Conservation (phyloP, 2,113 vertebrate species). For the Phasianus colchicus region DNA sequence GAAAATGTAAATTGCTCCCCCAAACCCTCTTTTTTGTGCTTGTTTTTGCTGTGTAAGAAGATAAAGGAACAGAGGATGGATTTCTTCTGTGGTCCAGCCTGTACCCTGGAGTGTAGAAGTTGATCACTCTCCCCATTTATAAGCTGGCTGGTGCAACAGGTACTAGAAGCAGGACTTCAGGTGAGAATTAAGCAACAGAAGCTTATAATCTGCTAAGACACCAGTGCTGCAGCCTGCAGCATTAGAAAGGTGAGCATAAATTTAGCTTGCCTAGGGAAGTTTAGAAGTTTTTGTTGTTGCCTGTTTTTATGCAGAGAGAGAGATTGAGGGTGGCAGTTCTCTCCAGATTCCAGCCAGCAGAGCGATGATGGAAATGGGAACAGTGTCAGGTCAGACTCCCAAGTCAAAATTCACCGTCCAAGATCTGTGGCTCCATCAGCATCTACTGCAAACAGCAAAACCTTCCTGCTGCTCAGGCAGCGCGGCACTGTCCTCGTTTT, state of each 20-base stretch:
- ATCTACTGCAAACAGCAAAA: not conserved
- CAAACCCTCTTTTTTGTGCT: not conserved
- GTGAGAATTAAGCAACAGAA: not conserved
- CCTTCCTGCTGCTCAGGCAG: not conserved
- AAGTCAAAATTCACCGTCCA: not conserved
- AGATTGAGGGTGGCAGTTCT: not conserved
- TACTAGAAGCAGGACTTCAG: not conserved
- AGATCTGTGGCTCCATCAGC: not conserved
- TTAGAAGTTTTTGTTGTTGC: not conserved
- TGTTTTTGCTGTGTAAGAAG: not conserved
- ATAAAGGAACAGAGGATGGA: not conserved
- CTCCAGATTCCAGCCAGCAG: not conserved
- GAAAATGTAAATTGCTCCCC: not conserved
- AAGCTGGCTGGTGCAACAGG: not conserved
- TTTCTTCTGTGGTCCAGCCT: not conserved
- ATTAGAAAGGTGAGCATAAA: not conserved
- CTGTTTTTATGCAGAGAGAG: not conserved
- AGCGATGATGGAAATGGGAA: not conserved
- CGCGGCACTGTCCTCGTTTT: not conserved
- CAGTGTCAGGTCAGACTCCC: not conserved
- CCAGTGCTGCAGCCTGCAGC: not conserved
- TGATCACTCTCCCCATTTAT: not conserved
- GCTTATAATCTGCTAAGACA: not conserved
- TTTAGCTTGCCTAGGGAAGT: not conserved
- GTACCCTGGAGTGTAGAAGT: not conserved